These are phyloP conservation scores for Gryllus longicercus DNA, from an alignment of 2,888 invertebrate species.

Conservation along the genomic window DNA sequence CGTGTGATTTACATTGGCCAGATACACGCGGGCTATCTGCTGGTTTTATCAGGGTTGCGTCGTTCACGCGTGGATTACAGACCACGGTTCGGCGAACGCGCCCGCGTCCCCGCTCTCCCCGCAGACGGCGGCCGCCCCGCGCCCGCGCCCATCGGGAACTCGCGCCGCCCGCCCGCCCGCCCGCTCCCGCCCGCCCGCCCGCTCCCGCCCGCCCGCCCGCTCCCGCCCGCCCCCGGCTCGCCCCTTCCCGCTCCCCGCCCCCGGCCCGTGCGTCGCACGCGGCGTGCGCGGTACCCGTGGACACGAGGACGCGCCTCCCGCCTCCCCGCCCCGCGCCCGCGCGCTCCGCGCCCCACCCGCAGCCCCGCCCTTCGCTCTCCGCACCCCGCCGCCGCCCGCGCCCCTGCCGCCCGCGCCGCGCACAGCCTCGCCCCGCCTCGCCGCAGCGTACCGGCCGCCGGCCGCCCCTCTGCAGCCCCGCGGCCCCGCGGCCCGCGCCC, in stretches of 20 bases:
- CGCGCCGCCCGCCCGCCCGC: neutral
- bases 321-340: conserved; percentile 17
- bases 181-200: neutral
- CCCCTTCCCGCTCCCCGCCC: neutral
- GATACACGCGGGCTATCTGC: neutral
- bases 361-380: conserved; percentile 29
- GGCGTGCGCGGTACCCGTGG: neutral
- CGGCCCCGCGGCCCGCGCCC: conserved; percentile 26
- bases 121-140: no score
- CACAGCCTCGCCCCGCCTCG: neutral
- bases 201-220: neutral
- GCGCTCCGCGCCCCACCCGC: neutral
- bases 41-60: neutral
- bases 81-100: no score
- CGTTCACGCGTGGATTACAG: neutral
- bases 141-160: no score
- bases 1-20: conserved; percentile 7
- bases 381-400: conserved; percentile 24
- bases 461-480: conserved; percentile 31
- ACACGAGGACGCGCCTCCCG: neutral
- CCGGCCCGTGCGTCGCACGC: neutral
- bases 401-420: neutral
- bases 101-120: no score
- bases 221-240: neutral
- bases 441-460: neutral